phyloP scores from a whole-genome alignment of 2,113 vertebrate genomes.

The Tauraco erythrolophus region DNA sequence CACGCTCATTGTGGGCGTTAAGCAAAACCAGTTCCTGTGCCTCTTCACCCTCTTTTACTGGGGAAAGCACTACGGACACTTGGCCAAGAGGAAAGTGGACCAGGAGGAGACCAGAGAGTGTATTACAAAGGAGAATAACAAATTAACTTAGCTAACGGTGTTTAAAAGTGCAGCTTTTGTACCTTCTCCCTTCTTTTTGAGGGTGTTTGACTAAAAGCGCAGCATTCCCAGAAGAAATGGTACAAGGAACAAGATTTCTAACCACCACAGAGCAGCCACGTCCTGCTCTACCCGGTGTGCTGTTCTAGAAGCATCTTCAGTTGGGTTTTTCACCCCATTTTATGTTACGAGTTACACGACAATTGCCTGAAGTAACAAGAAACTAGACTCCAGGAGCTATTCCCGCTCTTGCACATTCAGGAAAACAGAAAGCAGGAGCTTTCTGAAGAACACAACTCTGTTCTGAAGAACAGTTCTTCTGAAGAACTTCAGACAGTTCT shows the following conservation, averaged over 20 bases:
- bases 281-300: rapidly evolving
- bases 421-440: background rate
- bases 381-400: background rate
- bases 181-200: background rate
- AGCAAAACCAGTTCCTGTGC: background rate
- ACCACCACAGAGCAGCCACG: background rate
- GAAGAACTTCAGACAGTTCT: background rate
- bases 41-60: background rate
- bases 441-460: too few species aligned
- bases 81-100: background rate
- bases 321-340: background rate
- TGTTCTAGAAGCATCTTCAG: background rate
- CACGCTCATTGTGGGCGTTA: rapidly evolving
- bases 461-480: too few species aligned
- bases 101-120: rapidly evolving
- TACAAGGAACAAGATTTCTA: background rate
- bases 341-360: background rate
- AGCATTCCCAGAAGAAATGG: too few species aligned
- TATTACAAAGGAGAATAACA: background rate
- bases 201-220: background rate
- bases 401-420: too few species aligned
- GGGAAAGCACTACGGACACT: rapidly evolving
- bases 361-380: background rate
- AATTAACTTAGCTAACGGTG: too few species aligned
- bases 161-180: background rate